A percentile compares a stretch with the other conserved stretches of the same genome.
phyloP scores from a whole-genome alignment of 2,888 invertebrate species.

The Timema podura region DNA sequence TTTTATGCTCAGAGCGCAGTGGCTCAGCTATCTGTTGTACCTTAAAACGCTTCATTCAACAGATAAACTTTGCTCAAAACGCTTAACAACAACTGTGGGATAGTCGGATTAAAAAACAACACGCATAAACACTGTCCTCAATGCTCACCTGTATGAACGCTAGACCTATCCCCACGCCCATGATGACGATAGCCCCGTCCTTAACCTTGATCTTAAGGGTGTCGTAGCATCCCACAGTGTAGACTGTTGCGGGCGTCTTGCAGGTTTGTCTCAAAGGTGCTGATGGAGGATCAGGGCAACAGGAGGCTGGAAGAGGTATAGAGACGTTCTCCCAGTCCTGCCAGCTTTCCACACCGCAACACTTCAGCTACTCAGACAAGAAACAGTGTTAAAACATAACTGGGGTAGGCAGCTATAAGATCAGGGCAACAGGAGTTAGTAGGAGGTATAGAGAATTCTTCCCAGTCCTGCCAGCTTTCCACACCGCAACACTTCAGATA shows the following conservation, averaged over 20 bases:
- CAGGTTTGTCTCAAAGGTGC: background rate
- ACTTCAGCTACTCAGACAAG: constrained; percentile 22
- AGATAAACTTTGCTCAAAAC: too few species aligned
- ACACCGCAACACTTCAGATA: constrained; percentile 31
- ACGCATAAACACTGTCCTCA: too few species aligned
- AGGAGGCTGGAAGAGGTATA: constrained; percentile 23
- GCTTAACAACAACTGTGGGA: too few species aligned
- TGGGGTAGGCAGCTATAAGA: too few species aligned
- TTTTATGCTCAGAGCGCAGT: too few species aligned
- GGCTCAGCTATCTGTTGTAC: too few species aligned
- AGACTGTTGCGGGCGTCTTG: constrained; percentile 33
- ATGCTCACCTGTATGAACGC: constrained; percentile 58
- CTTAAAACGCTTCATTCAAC: too few species aligned
- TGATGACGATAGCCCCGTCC: constrained; percentile 53
- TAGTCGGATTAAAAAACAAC: too few species aligned
- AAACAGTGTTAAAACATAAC: too few species aligned
- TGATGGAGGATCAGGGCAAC: constrained; percentile 17
- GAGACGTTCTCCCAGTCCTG: constrained; percentile 26
- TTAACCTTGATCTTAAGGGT: constrained; percentile 51
- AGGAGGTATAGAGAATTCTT: constrained; percentile 16
- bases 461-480: constrained; percentile 25
- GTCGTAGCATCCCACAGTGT: constrained; percentile 54
- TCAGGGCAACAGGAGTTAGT: constrained; percentile 22
- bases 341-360: constrained; percentile 28
- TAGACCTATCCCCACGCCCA: constrained; percentile 60